Conservation (phyloP, 2,888 invertebrate genomes). For the Megalurothrips usitatus region DNA sequence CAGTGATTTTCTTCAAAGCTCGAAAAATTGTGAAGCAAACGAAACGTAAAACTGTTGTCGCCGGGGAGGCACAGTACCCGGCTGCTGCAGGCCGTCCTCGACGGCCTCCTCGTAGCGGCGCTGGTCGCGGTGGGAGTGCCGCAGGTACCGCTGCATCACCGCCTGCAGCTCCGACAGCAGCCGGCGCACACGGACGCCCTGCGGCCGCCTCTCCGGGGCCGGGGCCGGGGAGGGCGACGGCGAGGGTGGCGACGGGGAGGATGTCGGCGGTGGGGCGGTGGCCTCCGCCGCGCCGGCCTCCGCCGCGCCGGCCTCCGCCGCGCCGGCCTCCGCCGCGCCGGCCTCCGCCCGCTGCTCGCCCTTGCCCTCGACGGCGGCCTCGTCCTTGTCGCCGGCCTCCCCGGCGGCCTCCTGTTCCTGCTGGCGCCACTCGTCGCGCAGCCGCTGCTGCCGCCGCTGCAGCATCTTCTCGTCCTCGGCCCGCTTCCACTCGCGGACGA, state of each 20-base stretch:
- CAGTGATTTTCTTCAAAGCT: too few species aligned
- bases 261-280: background rate
- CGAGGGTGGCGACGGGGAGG: background rate
- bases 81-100: background rate
- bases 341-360: background rate
- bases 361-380: background rate
- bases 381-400: background rate
- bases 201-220: background rate
- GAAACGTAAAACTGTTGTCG: too few species aligned
- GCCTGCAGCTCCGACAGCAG: constrained; percentile 11
- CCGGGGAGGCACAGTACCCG: too few species aligned
- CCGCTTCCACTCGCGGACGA: background rate
- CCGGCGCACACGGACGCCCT: background rate
- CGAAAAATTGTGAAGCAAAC: too few species aligned
- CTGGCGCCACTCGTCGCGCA: background rate
- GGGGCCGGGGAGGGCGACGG: background rate
- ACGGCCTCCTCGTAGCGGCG: background rate
- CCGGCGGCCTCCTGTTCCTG: background rate
- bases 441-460: background rate
- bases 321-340: background rate
- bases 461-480: constrained; percentile 12
- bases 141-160: constrained; percentile 5
- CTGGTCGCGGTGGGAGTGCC: background rate
- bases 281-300: background rate
- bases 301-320: background rate